These are phyloP conservation scores for Phalangium opilio DNA, from an alignment of 2,888 invertebrate species.

Conservation along the genomic window DNA sequence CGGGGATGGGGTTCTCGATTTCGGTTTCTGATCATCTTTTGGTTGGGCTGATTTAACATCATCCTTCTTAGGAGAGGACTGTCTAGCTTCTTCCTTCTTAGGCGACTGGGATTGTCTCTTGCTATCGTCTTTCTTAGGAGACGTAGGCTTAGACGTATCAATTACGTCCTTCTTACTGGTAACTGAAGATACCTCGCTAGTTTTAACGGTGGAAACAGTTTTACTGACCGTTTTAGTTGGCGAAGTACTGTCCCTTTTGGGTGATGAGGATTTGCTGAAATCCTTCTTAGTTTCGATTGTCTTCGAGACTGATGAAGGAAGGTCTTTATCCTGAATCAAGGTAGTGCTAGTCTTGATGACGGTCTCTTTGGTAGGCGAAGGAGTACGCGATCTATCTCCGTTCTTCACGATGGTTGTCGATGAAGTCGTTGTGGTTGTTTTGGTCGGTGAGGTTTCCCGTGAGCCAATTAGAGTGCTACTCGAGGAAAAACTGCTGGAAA, in stretches of 20 bases:
- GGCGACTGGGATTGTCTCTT: background rate
- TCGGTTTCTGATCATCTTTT: background rate
- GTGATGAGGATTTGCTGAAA: no score
- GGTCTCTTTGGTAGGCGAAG: background rate
- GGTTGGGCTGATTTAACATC: background rate
- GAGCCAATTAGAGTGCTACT: background rate
- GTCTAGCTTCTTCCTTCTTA: background rate
- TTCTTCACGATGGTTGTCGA: no score
- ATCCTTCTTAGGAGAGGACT: background rate
- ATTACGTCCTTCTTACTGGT: background rate
- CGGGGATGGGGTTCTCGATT: slow-evolving; percentile 1
- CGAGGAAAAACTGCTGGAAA: background rate
- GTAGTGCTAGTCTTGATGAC: background rate
- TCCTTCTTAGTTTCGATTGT: background rate
- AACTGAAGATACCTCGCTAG: background rate
- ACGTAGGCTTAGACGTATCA: background rate
- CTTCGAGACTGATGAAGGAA: background rate
- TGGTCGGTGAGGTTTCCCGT: background rate
- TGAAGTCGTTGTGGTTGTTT: background rate
- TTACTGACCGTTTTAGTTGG: background rate
- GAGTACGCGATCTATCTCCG: background rate
- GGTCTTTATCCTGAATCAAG: background rate
- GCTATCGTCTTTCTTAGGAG: background rate
- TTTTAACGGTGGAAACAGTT: background rate
- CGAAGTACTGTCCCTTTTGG: no score